Percentiles rank a stretch among this genome's conserved stretches.
phyloP scores from a whole-genome alignment of 2,113 vertebrate species.

The Tyto alba region DNA sequence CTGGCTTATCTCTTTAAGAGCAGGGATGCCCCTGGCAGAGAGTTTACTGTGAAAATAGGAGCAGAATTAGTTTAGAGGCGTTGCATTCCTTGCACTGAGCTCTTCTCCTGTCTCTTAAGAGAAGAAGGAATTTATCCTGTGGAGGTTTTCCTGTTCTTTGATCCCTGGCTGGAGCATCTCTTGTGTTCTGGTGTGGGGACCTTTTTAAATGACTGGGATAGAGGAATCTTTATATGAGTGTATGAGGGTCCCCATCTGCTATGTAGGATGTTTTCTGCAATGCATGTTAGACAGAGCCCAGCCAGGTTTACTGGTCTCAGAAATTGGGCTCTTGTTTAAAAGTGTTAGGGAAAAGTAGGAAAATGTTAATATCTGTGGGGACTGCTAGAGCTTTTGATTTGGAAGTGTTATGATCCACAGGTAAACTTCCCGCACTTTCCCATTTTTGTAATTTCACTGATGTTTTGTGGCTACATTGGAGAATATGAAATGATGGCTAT shows the following conservation, averaged over 20 bases:
- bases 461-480: not conserved
- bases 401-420: not conserved
- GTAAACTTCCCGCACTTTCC: not conserved
- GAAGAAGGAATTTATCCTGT: not conserved
- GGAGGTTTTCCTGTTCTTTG: not conserved
- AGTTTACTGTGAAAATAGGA: not conserved
- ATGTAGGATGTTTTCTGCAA: not conserved
- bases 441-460: not conserved
- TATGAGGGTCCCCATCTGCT: not conserved
- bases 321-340: not conserved
- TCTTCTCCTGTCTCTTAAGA: not conserved
- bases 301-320: not conserved
- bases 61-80: not conserved
- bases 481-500: not conserved
- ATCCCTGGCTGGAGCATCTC: not conserved
- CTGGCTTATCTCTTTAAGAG: not conserved
- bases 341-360: not conserved
- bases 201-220: not conserved
- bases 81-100: not conserved
- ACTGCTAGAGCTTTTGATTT: not conserved
- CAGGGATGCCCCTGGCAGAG: not conserved
- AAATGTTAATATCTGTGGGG: not conserved
- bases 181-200: accelerated
- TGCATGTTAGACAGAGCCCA: not conserved
- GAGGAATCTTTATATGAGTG: accelerated